phyloP scores from a whole-genome alignment of 1,140 invertebrate species.

The Drosophila bocqueti region DNA sequence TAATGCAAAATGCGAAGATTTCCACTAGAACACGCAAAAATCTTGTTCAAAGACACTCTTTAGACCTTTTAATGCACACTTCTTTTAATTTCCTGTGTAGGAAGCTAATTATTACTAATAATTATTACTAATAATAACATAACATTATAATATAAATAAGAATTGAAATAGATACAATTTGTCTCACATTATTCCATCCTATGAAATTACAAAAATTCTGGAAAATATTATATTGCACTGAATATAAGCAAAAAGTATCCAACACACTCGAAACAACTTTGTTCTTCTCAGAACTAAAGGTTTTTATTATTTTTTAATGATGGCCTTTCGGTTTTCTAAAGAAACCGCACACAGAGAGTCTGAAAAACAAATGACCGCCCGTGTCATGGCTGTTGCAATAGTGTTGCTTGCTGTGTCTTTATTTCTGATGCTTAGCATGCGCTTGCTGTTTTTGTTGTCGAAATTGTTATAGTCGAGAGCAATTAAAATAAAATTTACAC shows the following conservation, averaged over 20 bases:
- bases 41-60: too few species aligned
- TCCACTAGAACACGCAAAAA: too few species aligned
- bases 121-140: too few species aligned
- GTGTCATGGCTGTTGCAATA: conserved; percentile 39
- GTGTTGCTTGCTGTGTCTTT: conserved; percentile 19
- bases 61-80: too few species aligned
- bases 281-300: conserved; percentile 1
- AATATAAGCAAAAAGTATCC: conserved; percentile 14
- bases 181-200: neutral
- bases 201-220: neutral
- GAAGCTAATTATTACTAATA: too few species aligned
- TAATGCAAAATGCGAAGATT: neutral
- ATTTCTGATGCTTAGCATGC: conserved; percentile 21
- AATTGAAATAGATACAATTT: too few species aligned
- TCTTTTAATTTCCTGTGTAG: too few species aligned
- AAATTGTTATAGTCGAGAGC: conserved; percentile 60
- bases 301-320: conserved; percentile 71
- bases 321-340: conserved; percentile 41
- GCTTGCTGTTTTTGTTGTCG: conserved; percentile 21
- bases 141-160: too few species aligned
- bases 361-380: conserved; percentile 30
- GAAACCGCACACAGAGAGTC: conserved; percentile 23
- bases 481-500: conserved; percentile 78
- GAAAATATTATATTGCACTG: neutral
- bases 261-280: conserved; percentile 7